Base-by-base conservation (phyloP, 2,113 vertebrate genomes). In the Periophthalmus modestus region DNA sequence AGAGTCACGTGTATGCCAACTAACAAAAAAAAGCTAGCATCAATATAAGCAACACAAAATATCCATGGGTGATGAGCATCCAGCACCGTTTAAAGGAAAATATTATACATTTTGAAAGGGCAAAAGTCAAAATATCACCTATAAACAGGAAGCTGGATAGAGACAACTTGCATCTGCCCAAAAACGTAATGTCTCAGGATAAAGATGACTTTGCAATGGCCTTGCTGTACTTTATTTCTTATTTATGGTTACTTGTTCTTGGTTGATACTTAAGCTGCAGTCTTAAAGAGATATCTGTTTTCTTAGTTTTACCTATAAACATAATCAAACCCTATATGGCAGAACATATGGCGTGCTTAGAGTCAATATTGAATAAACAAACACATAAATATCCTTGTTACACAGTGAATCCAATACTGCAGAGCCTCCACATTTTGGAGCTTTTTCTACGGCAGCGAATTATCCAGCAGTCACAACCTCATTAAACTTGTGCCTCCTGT, bases 401-500 rank as follows among this genome's bases (percentile, higher is more conserved):
- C 24, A 13, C 74, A 52, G 71, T 13, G 59, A 76, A 80, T 19
- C 52, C 11, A 75, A 68, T 16, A 55, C 77, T 15, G 36, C 67
- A 5, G 63, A 3, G 73, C 71, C 66, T 88, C 63, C 62, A 81
- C 77, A 76, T 71, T 80, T 74, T 80, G 74, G 59, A 79, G 73
- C 48, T 62, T 73, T 43, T 75, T 79, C 79, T 81, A 76, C 77
- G 43, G 34, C 6, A 47, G 23, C 59, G 36, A 85, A 78, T 76
- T 82, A 80, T 67, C 75, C 72, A 1, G 76, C 73, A 80, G 72
- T 83, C 82, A 75, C 85, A 91, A 87, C 81, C 78, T 89, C 85
- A 87, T 90, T 86, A 88, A 88, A 85, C 74, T 80, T 80, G 81
- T 65, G 75, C 85, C 66, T 85, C 74, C 59, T 79, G 66, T 76